These are phyloP conservation scores for Chondrosia reniformis DNA, from an alignment of 37 sponge, comb jelly and placozoan genomes.

Conservation along the genomic window DNA sequence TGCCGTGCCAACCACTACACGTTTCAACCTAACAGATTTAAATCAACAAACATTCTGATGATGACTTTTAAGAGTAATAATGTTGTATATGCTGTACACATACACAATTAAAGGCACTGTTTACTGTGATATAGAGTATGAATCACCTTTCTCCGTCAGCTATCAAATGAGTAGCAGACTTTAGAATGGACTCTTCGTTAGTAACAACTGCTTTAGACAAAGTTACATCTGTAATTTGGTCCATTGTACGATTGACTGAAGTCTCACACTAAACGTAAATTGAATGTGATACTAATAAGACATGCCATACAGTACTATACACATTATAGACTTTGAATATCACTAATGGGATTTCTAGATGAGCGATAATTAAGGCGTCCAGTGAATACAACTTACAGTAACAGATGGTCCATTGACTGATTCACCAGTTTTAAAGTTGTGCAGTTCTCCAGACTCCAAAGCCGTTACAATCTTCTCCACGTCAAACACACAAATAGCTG, in stretches of 20 bases:
- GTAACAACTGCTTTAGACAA: background rate
- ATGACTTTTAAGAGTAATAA: too few species aligned
- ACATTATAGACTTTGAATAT: too few species aligned
- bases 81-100: too few species aligned
- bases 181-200: background rate
- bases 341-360: too few species aligned
- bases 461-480: constrained; percentile 20
- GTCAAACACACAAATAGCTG: constrained; percentile 78
- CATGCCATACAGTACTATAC: too few species aligned
- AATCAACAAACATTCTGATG: too few species aligned
- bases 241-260: background rate
- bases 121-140: too few species aligned
- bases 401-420: background rate
- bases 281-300: too few species aligned
- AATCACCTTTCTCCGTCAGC: constrained; percentile 22
- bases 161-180: background rate
- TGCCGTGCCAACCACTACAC: constrained; percentile 46
- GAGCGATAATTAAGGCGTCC: too few species aligned
- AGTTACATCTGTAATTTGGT: background rate
- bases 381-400: constrained; percentile 8
- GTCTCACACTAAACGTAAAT: background rate
- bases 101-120: too few species aligned
- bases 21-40: constrained; percentile 49
- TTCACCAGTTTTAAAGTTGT: background rate
- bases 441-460: background rate